A percentile compares a stretch with the other conserved stretches of the same genome.
phyloP scores from a whole-genome alignment of 2,888 invertebrate species.

The Mimas tiliae region DNA sequence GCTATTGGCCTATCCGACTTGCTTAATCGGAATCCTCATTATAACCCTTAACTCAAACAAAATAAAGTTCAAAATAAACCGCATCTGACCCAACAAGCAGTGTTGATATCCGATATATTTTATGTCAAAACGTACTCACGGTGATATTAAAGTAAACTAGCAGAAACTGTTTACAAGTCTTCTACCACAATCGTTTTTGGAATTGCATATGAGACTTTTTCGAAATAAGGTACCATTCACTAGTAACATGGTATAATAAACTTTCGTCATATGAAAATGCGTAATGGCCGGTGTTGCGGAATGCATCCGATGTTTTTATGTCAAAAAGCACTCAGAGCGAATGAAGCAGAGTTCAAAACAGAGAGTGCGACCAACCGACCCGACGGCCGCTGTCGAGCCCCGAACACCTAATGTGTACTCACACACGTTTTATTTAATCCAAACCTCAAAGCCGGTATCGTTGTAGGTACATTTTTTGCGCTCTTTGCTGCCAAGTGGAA shows the following conservation, averaged over 20 bases:
- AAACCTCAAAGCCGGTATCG: conserved; percentile 41
- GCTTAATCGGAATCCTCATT: conserved; percentile 4
- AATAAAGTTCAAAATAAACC: conserved; percentile 20
- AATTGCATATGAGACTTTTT: neutral
- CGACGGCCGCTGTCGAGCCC: neutral
- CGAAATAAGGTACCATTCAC: neutral
- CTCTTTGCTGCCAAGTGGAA: conserved; percentile 45
- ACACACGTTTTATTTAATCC: conserved; percentile 51
- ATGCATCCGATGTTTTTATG: conserved; percentile 47
- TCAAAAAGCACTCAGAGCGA: conserved; percentile 47
- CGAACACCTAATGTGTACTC: conserved; percentile 26
- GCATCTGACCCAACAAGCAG: neutral
- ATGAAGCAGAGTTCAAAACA: conserved; percentile 37
- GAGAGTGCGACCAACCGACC: conserved; percentile 32
- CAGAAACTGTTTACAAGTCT: neutral
- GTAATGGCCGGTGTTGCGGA: conserved; percentile 23
- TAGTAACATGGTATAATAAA: conserved; percentile 1
- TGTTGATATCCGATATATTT: conserved; percentile 26
- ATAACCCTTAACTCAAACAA: neutral
- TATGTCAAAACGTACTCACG: conserved; percentile 21
- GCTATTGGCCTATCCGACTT: conserved; percentile 61
- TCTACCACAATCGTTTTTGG: neutral
- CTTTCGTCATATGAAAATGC: conserved; percentile 10
- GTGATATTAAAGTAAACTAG: conserved; percentile 19
- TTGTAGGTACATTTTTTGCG: conserved; percentile 53